Evolutionary conservation across 2,797 vertebrate species (phyloP).

Genomic region (Eurystomus glaucurus): DNA sequence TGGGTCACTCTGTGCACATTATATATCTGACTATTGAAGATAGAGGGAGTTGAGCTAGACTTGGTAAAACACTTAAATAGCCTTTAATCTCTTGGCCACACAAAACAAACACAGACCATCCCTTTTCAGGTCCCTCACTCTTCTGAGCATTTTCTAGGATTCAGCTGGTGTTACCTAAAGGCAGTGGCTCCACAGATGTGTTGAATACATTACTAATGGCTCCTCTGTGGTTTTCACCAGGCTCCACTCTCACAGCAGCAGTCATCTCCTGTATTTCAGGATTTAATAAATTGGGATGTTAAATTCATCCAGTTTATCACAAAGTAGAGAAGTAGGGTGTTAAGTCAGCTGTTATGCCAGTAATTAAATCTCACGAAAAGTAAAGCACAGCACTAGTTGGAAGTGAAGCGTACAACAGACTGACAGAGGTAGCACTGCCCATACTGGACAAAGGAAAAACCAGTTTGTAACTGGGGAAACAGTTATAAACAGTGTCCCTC

Average conservation of each 20-base stretch:
- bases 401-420: background rate
- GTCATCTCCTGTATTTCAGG: background rate
- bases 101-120: background rate
- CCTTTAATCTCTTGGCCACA: background rate
- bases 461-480: background rate
- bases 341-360: background rate
- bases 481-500: background rate
- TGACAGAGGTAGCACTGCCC: background rate
- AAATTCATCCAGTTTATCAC: background rate
- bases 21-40: background rate
- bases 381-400: background rate
- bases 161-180: background rate
- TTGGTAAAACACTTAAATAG: background rate
- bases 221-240: background rate
- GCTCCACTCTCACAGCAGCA: background rate
- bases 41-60: background rate
- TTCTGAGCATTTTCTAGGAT: background rate
- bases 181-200: background rate
- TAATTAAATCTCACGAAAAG: background rate
- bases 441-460: background rate
- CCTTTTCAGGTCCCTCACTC: background rate
- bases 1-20: accelerated
- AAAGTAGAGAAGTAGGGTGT: background rate
- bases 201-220: background rate
- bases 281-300: background rate